Base-by-base conservation (phyloP, 2,888 invertebrate genomes). In the Orthosia incerta region DNA sequence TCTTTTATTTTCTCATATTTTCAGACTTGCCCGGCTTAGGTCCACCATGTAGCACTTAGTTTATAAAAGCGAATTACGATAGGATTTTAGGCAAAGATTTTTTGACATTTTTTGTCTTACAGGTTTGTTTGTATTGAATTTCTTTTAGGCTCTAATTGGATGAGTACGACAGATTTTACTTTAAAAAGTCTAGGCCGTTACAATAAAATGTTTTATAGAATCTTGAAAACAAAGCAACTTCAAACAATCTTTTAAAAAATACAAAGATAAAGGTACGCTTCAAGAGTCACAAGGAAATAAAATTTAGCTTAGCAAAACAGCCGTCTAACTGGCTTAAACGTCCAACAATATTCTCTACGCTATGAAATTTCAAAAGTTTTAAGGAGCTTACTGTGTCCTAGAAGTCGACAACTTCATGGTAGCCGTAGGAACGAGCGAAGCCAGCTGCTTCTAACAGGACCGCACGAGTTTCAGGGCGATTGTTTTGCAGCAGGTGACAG, bases 401-500 rank as follows among this genome's bases (percentile, higher is more conserved):
- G 86, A 96, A 96, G 0, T 91, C 90, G 12, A 93, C 91, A 5
- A 95, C 92, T 62, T 95, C 95, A 48, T 71, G 53, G 65, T 86
- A 90, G 2, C 92, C 91, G 69, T 86, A 93, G 3, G 89, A 86
- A 4, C 91, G 90, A 18, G 94, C 91, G 15, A 92, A 74, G 0
- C 85, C 79, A 0, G 90, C 87, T 1, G 89, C 93, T 81, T 96
- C 95, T 2, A 95, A 79, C 4, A 96, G 85, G 16, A 92, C 91
- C 0, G 95, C 95, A 3, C 95, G 89, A 2, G 94, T 92, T 83
- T 96, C 95, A 1, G 95, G 93, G 0, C 95, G 88, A 76, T 96
- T 96, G 82, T 94, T 95, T 79, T 94, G 95, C 12, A 94, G 90
- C 26, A 96, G 87, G 74, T 96, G 94, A 79, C 95, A 93, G 16